Evolutionary conservation across 2,888 invertebrate genomes (phyloP).

Genomic region (Melanargia galathea): DNA sequence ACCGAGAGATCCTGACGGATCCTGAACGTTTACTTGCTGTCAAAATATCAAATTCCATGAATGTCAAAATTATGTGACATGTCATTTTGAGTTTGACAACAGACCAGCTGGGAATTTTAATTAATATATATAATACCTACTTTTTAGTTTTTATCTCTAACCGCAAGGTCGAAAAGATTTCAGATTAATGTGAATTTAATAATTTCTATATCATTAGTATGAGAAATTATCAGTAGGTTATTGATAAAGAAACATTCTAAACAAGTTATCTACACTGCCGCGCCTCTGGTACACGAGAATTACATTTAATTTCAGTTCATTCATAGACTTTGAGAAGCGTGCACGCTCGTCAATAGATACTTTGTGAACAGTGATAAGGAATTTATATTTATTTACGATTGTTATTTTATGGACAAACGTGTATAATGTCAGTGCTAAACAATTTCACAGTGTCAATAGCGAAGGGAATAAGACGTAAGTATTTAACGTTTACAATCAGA

Average conservation of each 20-base stretch:
- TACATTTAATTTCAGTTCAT: conserved; percentile 44
- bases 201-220: conserved; percentile 15
- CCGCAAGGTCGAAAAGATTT: conserved; percentile 10
- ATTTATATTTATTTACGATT: conserved; percentile 31
- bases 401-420: conserved; percentile 40
- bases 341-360: conserved; percentile 25
- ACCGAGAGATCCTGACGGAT: too few species aligned
- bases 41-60: too few species aligned
- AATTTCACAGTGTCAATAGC: conserved; percentile 72
- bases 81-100: conserved; percentile 5
- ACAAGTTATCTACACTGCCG: conserved; percentile 48
- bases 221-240: conserved; percentile 19
- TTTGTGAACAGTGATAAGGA: conserved; percentile 27
- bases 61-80: too few species aligned
- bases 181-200: neutral
- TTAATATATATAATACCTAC: too few species aligned
- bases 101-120: too few species aligned
- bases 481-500: conserved; percentile 33
- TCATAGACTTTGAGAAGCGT: conserved; percentile 32
- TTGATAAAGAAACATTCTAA: conserved; percentile 13
- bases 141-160: neutral
- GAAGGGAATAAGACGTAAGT: conserved; percentile 70
- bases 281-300: conserved; percentile 50
- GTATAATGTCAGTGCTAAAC: conserved; percentile 68
- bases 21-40: too few species aligned